phyloP scores from a whole-genome alignment of 2,113 vertebrate species.

The Mus spicilegus region DNA sequence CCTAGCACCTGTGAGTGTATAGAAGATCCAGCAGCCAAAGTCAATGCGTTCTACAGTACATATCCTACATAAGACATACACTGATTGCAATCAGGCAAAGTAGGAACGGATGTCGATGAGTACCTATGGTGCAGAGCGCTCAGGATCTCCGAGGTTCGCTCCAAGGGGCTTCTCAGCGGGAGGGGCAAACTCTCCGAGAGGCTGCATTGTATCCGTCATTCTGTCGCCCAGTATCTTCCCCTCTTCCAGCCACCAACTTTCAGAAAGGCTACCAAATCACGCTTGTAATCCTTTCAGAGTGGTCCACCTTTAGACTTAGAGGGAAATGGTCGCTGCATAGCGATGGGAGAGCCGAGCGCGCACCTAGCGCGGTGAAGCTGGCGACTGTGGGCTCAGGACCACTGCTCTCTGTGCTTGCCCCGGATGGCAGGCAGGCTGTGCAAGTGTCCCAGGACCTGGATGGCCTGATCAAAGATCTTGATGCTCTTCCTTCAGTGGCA shows the following conservation, averaged over 20 bases:
- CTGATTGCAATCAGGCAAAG: constrained; percentile 61
- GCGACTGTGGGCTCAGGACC: background rate
- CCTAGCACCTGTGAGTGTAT: background rate
- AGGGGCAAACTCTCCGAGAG: constrained; percentile 61
- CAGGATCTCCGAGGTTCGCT: constrained; percentile 36
- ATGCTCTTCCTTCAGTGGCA: background rate
- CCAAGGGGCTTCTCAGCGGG: constrained; percentile 57
- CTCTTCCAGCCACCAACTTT: constrained; percentile 71
- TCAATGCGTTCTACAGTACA: background rate
- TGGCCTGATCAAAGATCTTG: background rate
- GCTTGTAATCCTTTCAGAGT: constrained; percentile 66
- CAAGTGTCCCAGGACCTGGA: constrained; percentile 52
- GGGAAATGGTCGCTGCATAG: constrained; percentile 73
- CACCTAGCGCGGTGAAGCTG: constrained; percentile 32
- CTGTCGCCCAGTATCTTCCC: background rate
- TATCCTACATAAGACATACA: background rate
- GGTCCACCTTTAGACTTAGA: constrained; percentile 60
- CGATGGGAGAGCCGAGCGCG: constrained; percentile 30
- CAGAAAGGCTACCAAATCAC: constrained; percentile 56
- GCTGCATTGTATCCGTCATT: constrained; percentile 59
- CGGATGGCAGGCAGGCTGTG: background rate
- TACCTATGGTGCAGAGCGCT: constrained; percentile 73
- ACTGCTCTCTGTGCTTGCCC: background rate
- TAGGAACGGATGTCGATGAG: constrained; percentile 51
- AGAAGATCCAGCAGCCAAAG: background rate